These are phyloP conservation scores for Octodon degus DNA, from an alignment of 2,113 vertebrate genomes.

Conservation along the genomic window DNA sequence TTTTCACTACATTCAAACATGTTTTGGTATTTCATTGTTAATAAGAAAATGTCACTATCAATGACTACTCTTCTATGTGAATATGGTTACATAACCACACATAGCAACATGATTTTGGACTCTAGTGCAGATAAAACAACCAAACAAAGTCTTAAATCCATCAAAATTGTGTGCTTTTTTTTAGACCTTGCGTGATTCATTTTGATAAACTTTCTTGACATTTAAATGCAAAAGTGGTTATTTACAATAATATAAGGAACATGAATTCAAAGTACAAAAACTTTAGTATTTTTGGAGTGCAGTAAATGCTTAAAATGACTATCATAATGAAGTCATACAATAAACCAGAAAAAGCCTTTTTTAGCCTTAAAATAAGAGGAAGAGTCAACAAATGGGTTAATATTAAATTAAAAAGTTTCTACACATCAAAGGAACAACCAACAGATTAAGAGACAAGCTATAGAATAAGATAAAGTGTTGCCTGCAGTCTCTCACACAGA, in stretches of 20 bases:
- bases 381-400: background rate
- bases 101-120: background rate
- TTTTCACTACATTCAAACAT: conserved; percentile 7
- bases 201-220: conserved; percentile 9
- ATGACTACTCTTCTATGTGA: background rate
- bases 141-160: background rate
- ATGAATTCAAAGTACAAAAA: background rate
- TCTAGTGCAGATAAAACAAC: background rate
- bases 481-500: background rate
- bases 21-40: background rate
- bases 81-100: background rate
- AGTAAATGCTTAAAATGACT: background rate
- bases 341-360: background rate
- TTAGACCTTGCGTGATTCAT: background rate
- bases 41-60: background rate
- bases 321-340: background rate
- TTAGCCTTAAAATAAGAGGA: background rate
- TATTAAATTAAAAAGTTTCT: background rate
- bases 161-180: background rate
- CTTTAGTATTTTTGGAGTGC: background rate
- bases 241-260: background rate
- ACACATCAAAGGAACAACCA: background rate
- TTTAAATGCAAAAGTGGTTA: conserved; percentile 42
- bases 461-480: background rate
- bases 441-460: background rate